A percentile compares a stretch with the other conserved stretches of the same genome.
phyloP scores from a whole-genome alignment of 1,140 invertebrate genomes.

The Leptopilina clavipes region DNA sequence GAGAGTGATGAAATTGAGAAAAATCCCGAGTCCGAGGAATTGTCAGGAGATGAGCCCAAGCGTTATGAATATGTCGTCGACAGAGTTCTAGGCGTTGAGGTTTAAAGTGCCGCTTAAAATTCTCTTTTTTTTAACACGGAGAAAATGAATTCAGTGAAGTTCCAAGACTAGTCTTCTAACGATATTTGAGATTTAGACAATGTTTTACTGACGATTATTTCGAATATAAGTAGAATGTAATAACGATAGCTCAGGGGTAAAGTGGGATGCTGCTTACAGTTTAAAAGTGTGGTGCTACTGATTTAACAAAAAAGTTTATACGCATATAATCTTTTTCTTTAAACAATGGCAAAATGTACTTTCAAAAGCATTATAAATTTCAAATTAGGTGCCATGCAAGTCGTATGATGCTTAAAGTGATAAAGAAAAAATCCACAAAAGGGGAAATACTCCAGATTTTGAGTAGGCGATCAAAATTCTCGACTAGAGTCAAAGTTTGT shows the following conservation, averaged over 20 bases:
- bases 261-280: neutral
- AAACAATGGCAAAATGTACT: conserved; percentile 9
- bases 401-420: neutral
- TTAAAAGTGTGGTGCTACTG: conserved; percentile 4
- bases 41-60: conserved; percentile 71
- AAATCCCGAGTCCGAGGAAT: conserved; percentile 56
- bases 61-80: conserved; percentile 83
- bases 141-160: conserved; percentile 35
- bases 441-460: neutral
- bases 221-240: conserved; percentile 41
- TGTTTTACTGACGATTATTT: conserved; percentile 39
- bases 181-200: conserved; percentile 35
- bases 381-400: conserved; percentile 19
- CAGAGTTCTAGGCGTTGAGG: conserved; percentile 81
- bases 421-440: neutral
- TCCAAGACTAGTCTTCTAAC: conserved; percentile 47
- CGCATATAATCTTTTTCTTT: neutral
- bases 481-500: neutral
- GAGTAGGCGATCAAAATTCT: too few species aligned
- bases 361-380: neutral
- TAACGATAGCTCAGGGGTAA: conserved; percentile 1
- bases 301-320: conserved; percentile 10
- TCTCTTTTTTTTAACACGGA: conserved; percentile 17
- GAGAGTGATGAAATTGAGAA: conserved; percentile 40
- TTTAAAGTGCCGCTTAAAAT: too few species aligned